Evolutionary conservation across 2,797 vertebrate species (phyloP).

Genomic region (Pyrocephalus nanus): DNA sequence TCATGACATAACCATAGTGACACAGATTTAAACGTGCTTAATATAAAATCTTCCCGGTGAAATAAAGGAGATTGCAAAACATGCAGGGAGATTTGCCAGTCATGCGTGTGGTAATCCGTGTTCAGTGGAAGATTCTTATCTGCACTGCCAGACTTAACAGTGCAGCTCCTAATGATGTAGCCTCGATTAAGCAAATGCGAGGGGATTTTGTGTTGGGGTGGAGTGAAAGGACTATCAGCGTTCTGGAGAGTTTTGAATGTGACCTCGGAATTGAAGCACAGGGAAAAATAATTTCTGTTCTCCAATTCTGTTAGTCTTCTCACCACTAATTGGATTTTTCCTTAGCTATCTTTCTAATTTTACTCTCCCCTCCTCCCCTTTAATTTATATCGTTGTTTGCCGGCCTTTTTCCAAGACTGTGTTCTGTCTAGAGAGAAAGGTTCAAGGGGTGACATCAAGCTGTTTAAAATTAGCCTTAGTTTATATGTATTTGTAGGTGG

Average conservation of each 20-base stretch:
- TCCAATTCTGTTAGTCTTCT: slow-evolving; percentile 35
- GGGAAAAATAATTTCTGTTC: slow-evolving; percentile 43
- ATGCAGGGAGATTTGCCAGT: slow-evolving; percentile 37
- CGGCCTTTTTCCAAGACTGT: background rate
- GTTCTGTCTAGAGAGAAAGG: background rate
- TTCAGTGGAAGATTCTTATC: slow-evolving; percentile 52
- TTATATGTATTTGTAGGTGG: background rate
- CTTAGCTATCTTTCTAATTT: slow-evolving; percentile 47
- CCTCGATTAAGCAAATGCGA: slow-evolving; percentile 15
- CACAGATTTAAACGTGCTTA: slow-evolving; percentile 52
- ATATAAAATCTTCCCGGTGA: slow-evolving; percentile 33
- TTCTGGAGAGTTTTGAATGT: slow-evolving; percentile 29
- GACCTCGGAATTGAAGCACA: background rate
- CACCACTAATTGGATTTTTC: slow-evolving; percentile 14
- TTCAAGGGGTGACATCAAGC: background rate
- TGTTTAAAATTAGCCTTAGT: background rate
- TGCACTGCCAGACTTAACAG: slow-evolving; percentile 35
- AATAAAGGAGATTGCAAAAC: slow-evolving; percentile 41
- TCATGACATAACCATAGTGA: slow-evolving; percentile 62
- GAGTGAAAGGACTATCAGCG: background rate
- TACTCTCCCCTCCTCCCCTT: background rate
- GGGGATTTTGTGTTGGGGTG: slow-evolving; percentile 18
- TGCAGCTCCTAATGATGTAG: slow-evolving; percentile 25
- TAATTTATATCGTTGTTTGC: slow-evolving; percentile 25
- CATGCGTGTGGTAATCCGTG: slow-evolving; percentile 48